These are phyloP conservation scores for Endotricha flammealis DNA, from an alignment of 2,888 invertebrate genomes.

Conservation along the genomic window DNA sequence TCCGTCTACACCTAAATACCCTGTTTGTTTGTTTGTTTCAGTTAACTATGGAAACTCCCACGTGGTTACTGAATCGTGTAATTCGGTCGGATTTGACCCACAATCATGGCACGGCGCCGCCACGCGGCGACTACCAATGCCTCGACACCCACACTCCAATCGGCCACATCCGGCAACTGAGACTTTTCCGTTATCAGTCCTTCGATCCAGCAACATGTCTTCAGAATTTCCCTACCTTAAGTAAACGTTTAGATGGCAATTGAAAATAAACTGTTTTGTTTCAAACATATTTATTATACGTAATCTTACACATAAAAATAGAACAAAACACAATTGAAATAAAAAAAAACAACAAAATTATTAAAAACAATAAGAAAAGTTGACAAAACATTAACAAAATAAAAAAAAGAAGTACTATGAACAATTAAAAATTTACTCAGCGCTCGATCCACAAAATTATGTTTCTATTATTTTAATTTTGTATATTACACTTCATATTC, in stretches of 20 bases:
- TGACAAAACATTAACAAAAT: conserved; percentile 10
- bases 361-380: conserved; percentile 7
- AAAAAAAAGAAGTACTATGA: too few species aligned
- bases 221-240: conserved; percentile 47
- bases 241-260: conserved; percentile 30
- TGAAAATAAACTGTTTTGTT: conserved; percentile 27
- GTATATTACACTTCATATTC: too few species aligned
- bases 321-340: conserved; percentile 18
- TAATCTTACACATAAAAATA: conserved; percentile 18
- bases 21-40: too few species aligned
- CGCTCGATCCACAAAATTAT: too few species aligned
- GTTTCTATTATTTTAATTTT: too few species aligned
- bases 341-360: conserved; percentile 8
- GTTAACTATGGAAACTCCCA: conserved; percentile 55
- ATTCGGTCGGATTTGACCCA: conserved; percentile 67
- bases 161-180: conserved; percentile 57
- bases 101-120: conserved; percentile 64
- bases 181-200: conserved; percentile 55
- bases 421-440: too few species aligned
- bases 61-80: conserved; percentile 62
- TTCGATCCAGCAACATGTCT: conserved; percentile 59
- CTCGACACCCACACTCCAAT: conserved; percentile 70
- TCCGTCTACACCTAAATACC: too few species aligned
- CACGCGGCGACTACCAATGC: conserved; percentile 62
- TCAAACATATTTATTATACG: conserved; percentile 31